phyloP scores from a whole-genome alignment of 2,888 invertebrate genomes.

The Eucera pruinosa region DNA sequence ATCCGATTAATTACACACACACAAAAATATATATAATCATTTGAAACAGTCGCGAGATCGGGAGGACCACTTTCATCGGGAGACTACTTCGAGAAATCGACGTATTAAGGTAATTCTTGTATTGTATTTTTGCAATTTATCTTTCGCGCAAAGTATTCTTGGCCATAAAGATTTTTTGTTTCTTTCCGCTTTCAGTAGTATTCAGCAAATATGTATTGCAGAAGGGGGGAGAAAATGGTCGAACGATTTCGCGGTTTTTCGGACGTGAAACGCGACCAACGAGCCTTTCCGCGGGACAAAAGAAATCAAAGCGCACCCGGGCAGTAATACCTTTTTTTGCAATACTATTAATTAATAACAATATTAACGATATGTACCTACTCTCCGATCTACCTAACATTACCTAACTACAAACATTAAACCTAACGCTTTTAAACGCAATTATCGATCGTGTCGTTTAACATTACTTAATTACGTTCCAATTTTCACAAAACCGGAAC shows the following conservation, averaged over 20 bases:
- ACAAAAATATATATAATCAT: constrained; percentile 59
- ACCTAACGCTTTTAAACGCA: constrained; percentile 79
- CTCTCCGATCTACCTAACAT: constrained; percentile 72
- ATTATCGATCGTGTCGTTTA: constrained; percentile 66
- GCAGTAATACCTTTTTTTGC: constrained; percentile 75
- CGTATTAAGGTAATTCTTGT: constrained; percentile 36
- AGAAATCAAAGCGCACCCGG: constrained; percentile 78
- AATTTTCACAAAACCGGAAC: constrained; percentile 58
- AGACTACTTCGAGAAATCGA: constrained; percentile 45
- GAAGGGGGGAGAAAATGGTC: too few species aligned
- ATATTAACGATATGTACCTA: constrained; percentile 81
- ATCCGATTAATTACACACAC: constrained; percentile 35
- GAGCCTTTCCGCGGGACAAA: constrained; percentile 60
- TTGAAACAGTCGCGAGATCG: constrained; percentile 36
- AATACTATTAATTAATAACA: constrained; percentile 80
- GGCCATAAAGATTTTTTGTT: too few species aligned
- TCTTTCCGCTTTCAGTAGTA: too few species aligned
- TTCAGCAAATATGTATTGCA: too few species aligned
- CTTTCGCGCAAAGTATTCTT: too few species aligned
- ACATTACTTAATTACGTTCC: constrained; percentile 64
- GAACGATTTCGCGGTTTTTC: constrained; percentile 29
- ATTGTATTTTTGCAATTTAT: neutral
- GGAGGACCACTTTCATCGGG: constrained; percentile 21
- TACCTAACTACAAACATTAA: constrained; percentile 77
- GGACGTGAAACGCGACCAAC: constrained; percentile 2